Evolutionary conservation across 37 sponge, comb jelly and placozoan genomes (phyloP).

Genomic region (Bolinopsis microptera): DNA sequence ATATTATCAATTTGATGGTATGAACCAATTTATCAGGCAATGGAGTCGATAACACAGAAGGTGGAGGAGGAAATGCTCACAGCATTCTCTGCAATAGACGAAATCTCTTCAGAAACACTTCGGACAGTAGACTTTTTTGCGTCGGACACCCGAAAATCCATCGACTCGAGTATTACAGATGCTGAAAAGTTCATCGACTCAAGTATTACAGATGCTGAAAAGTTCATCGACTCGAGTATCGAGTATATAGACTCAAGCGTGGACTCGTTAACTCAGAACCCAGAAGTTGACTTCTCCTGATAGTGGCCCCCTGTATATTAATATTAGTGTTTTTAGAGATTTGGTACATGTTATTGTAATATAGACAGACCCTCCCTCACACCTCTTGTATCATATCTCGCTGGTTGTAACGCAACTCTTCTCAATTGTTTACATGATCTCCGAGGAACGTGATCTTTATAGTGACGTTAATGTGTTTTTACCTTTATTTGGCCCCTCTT

Average conservation of each 20-base stretch:
- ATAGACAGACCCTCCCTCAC: no score
- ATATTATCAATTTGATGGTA: no score
- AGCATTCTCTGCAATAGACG: not conserved
- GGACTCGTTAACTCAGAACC: not conserved
- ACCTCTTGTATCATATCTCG: no score
- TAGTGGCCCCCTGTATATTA: no score
- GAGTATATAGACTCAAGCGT: not conserved
- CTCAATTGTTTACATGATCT: no score
- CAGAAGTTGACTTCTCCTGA: not conserved
- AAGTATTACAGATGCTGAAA: slow-evolving; percentile 42
- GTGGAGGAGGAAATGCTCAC: slow-evolving; percentile 34
- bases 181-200: slow-evolving; percentile 46
- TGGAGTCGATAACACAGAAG: slow-evolving; percentile 35
- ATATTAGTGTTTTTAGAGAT: no score
- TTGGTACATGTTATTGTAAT: no score
- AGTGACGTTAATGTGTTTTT: no score
- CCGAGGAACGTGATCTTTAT: no score
- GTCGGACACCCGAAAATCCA: not conserved
- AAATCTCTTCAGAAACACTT: slow-evolving; percentile 2
- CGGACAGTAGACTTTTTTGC: not conserved
- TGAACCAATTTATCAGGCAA: slow-evolving; percentile 55
- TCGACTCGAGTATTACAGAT: slow-evolving; percentile 40
- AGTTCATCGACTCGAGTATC: slow-evolving; percentile 31
- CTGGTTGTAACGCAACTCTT: no score
- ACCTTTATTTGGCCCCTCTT: no score